A percentile compares a stretch with the other conserved stretches of the same genome.
Evolutionary conservation across 2,888 invertebrate genomes (phyloP).

Genomic region (Mimachlamys varia): DNA sequence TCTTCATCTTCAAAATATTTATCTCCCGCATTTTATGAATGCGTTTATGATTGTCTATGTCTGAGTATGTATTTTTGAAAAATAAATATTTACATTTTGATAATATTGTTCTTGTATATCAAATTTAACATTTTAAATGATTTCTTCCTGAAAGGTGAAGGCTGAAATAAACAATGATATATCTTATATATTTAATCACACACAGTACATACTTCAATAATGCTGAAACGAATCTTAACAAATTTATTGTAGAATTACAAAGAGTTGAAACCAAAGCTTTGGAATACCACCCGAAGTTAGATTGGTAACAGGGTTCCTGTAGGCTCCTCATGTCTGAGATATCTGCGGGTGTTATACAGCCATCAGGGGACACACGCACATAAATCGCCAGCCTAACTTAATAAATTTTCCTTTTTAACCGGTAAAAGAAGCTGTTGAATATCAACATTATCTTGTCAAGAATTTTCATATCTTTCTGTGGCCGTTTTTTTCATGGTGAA

Average conservation of each 20-base stretch:
- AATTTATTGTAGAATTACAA: neutral
- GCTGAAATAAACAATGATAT: too few species aligned
- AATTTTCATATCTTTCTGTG: constrained; percentile 31
- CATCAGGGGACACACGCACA: neutral
- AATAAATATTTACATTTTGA: too few species aligned
- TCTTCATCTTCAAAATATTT: too few species aligned
- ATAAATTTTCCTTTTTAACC: constrained; percentile 32
- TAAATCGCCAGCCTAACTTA: neutral
- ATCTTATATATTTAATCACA: too few species aligned
- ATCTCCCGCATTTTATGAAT: too few species aligned
- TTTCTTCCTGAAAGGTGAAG: too few species aligned
- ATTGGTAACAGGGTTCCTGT: neutral
- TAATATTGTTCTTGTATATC: too few species aligned
- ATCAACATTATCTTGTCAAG: constrained; percentile 36
- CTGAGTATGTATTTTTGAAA: too few species aligned
- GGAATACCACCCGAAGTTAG: neutral
- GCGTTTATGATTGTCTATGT: too few species aligned
- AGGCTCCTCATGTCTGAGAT: neutral
- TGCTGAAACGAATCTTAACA: too few species aligned
- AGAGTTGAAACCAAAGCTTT: neutral
- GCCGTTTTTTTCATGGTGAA: constrained; percentile 2
- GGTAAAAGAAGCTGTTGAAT: constrained; percentile 26
- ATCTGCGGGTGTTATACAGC: neutral
- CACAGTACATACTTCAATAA: too few species aligned
- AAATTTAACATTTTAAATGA: too few species aligned